Percentiles rank a stretch among this genome's conserved stretches.
phyloP scores from a whole-genome alignment of 2,888 invertebrate species.

The Vanessa cardui region DNA sequence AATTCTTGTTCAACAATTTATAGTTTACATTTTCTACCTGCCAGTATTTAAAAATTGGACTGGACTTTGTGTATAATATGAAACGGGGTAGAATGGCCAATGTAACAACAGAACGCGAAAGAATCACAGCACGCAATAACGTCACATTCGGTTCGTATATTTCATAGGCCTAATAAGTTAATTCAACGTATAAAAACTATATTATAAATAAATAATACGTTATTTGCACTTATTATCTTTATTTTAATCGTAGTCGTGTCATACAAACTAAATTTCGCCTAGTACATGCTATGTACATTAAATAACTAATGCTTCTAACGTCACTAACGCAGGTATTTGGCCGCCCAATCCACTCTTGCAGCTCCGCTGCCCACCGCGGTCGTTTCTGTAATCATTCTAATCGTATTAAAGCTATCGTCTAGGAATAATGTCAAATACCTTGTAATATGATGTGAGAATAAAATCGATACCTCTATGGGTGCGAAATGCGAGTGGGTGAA shows the following conservation, averaged over 20 bases:
- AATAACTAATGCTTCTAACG: not conserved
- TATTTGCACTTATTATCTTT: not conserved
- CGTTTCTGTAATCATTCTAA: constrained; percentile 56
- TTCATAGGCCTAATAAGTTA: too few relatives aligned
- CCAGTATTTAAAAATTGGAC: too few relatives aligned
- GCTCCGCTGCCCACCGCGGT: constrained; percentile 67
- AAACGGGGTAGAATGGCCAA: too few relatives aligned
- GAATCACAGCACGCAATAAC: too few relatives aligned
- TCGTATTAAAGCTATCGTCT: not conserved
- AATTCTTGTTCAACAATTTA: too few relatives aligned
- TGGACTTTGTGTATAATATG: too few relatives aligned
- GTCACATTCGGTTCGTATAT: too few relatives aligned
- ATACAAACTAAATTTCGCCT: not conserved
- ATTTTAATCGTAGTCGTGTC: not conserved
- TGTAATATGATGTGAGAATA: not conserved
- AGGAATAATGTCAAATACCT: not conserved
- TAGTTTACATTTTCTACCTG: too few relatives aligned
- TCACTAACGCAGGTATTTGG: constrained; percentile 85
- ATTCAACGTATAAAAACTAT: too few relatives aligned
- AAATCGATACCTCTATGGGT: constrained; percentile 59
- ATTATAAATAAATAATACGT: too few relatives aligned
- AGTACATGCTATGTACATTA: constrained; percentile 6
- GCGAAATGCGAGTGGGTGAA: constrained; percentile 66
- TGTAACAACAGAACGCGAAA: too few relatives aligned
- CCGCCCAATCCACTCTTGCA: constrained; percentile 89